phyloP scores from a whole-genome alignment of 2,113 vertebrate species.

The Boleophthalmus pectinirostris region DNA sequence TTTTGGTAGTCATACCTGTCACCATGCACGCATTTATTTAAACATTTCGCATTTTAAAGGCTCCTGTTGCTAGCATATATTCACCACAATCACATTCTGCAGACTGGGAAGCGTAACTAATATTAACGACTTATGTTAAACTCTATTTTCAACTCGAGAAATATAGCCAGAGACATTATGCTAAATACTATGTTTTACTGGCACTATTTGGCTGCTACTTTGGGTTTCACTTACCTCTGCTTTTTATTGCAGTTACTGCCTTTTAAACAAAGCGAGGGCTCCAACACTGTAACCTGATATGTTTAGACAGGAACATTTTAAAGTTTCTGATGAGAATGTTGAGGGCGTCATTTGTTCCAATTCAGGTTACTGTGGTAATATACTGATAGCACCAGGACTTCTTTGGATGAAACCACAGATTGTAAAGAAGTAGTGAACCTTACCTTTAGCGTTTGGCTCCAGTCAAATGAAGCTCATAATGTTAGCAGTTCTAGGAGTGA shows the following conservation, averaged over 20 bases:
- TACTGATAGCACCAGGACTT: too few species aligned
- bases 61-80: slow-evolving; percentile 28
- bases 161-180: neutral
- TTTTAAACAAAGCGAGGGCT: slow-evolving; percentile 11
- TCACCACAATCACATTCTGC: slow-evolving; percentile 29
- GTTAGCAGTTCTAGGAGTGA: too few species aligned
- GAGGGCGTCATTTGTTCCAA: too few species aligned
- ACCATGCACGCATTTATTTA: slow-evolving; percentile 54
- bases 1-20: slow-evolving; percentile 60
- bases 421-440: too few species aligned
- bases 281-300: neutral
- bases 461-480: too few species aligned
- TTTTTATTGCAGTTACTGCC: slow-evolving; percentile 35
- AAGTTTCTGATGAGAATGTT: too few species aligned
- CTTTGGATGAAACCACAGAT: too few species aligned
- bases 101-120: slow-evolving; percentile 44
- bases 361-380: too few species aligned
- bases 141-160: slow-evolving; percentile 15
- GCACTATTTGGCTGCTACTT: slow-evolving; percentile 43
- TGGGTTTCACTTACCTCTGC: slow-evolving; percentile 47
- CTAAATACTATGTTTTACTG: slow-evolving; percentile 42
- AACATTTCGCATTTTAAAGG: slow-evolving; percentile 51
- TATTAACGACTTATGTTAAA: slow-evolving; percentile 38
- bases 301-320: neutral
- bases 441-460: too few species aligned